Evolutionary conservation across 2,113 vertebrate species (phyloP).

Genomic region (Vidua chalybeata): DNA sequence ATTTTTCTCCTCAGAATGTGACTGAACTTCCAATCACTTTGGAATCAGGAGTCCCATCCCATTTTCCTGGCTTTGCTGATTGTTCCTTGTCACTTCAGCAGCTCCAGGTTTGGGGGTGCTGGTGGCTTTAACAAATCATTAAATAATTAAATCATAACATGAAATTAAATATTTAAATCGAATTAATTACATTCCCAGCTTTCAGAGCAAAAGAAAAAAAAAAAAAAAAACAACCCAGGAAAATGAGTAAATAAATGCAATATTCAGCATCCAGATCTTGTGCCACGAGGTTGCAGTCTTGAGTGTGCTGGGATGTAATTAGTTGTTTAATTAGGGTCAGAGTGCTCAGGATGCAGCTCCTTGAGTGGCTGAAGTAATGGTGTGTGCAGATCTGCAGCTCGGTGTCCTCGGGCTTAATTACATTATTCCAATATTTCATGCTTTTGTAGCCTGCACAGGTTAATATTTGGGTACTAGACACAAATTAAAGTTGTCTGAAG

Average conservation of each 20-base stretch:
- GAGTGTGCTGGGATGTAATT: conserved; percentile 28
- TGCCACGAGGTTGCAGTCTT: background rate
- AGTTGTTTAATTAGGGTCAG: conserved; percentile 56
- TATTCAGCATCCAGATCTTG: background rate
- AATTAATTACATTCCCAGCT: background rate
- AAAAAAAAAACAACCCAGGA: background rate
- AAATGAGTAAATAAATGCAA: background rate
- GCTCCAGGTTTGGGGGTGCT: background rate
- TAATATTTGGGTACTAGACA: background rate
- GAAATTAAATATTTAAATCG: no score
- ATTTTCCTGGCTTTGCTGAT: background rate
- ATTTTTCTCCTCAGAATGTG: background rate
- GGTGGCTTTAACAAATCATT: conserved; percentile 23
- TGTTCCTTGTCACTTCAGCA: background rate
- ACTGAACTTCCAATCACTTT: background rate
- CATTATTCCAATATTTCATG: background rate
- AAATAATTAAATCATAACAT: background rate
- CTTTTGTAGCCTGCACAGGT: background rate
- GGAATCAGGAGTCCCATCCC: background rate
- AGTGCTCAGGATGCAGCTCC: background rate
- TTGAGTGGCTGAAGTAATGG: conserved; percentile 14
- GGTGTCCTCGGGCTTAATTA: conserved; percentile 45
- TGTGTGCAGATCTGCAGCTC: conserved; percentile 22
- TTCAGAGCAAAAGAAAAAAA: background rate
- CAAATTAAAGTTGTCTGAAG: background rate